Conservation (phyloP, 2,797 vertebrate species). For the Sphenopsis melanotis region DNA sequence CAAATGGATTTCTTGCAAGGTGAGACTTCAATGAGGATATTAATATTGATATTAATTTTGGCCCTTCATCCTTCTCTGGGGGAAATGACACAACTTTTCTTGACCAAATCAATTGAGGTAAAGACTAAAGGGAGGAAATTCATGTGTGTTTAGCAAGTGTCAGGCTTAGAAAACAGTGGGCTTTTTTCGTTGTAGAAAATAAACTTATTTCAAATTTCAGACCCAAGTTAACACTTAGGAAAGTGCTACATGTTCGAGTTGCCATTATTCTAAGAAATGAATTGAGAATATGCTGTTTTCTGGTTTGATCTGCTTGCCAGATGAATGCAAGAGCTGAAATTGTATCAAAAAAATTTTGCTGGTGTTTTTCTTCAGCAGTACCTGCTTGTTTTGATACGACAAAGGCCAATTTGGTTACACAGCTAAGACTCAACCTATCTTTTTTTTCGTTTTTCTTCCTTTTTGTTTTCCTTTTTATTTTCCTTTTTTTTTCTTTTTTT, state of each 20-base stretch:
- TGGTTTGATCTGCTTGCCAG: not conserved
- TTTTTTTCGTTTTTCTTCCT: rapidly evolving
- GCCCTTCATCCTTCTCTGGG: not conserved
- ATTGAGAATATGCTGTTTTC: not conserved
- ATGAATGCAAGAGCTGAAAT: not conserved
- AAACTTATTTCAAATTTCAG: not conserved
- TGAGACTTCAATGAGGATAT: not conserved
- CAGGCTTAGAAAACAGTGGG: not conserved
- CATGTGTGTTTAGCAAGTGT: not conserved
- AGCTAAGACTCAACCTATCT: not conserved
- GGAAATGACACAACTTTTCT: not conserved
- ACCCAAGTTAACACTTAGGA: too few species aligned
- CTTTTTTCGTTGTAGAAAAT: not conserved
- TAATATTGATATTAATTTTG: not conserved
- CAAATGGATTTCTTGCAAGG: not conserved
- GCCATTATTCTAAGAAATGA: not conserved
- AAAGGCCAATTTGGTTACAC: not conserved
- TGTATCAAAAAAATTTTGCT: not conserved
- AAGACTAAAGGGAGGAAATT: not conserved
- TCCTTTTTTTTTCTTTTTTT: rapidly evolving
- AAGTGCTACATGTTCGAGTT: rapidly evolving
- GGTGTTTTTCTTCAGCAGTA: not conserved
- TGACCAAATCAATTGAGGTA: not conserved
- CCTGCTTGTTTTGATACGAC: not conserved
- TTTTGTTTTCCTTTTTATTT: rapidly evolving